phyloP scores from a whole-genome alignment of 2,113 vertebrate species.

The Scophthalmus maximus region DNA sequence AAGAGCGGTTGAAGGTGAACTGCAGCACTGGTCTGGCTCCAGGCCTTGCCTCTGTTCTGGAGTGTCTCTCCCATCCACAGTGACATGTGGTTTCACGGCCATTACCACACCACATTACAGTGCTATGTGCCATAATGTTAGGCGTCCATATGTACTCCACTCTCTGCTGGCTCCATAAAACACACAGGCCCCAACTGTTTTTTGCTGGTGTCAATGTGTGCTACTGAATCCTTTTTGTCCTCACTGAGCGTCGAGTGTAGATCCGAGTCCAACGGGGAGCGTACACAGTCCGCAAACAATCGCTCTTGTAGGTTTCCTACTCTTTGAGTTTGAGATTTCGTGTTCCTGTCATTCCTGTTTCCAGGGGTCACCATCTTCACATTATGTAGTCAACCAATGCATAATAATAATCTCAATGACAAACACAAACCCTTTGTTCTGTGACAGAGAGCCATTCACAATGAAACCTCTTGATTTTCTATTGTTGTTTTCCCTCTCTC shows the following conservation, averaged over 20 bases:
- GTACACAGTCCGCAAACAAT: constrained; percentile 3
- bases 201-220: constrained; percentile 59
- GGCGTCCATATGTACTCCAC: constrained; percentile 73
- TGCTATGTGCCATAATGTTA: constrained; percentile 71
- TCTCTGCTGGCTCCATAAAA: constrained; percentile 77
- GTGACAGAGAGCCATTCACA: constrained; percentile 22
- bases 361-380: too few species aligned
- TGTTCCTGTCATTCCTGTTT: constrained; percentile 8
- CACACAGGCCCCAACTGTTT: constrained; percentile 69
- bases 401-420: constrained; percentile 37
- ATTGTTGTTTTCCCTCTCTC: constrained; percentile 36
- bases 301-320: too few species aligned
- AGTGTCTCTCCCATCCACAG: constrained; percentile 69
- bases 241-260: constrained; percentile 26
- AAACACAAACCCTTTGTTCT: constrained; percentile 39
- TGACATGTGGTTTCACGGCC: constrained; percentile 79
- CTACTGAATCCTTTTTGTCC: constrained; percentile 43
- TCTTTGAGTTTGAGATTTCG: too few species aligned
- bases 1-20: constrained; percentile 72
- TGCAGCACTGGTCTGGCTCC: constrained; percentile 64
- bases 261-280: constrained; percentile 11
- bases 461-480: constrained; percentile 28
- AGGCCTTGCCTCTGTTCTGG: constrained; percentile 69
- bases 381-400: neutral
- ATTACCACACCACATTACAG: constrained; percentile 74